Conservation (phyloP, 2,113 vertebrate genomes). For the Laterallus jamaicensis region DNA sequence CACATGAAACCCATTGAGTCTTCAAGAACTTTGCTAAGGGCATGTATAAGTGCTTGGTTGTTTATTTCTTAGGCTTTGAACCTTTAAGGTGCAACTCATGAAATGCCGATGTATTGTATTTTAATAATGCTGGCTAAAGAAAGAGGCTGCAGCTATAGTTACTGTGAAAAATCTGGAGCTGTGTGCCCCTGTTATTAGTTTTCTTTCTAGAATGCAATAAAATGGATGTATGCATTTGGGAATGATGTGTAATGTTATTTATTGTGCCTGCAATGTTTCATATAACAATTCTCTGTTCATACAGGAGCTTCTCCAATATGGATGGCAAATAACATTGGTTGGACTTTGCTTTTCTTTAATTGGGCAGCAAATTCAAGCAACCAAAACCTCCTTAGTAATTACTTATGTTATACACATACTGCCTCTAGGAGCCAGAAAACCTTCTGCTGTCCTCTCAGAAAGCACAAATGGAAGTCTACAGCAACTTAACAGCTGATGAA, state of each 20-base stretch:
- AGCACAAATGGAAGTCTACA: not conserved
- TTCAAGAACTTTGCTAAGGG: not conserved
- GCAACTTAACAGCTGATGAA: not conserved
- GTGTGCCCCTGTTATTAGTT: not conserved
- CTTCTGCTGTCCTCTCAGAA: not conserved
- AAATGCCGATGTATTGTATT: rapidly evolving
- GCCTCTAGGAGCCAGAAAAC: not conserved
- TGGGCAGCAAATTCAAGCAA: not conserved
- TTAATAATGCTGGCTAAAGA: not conserved
- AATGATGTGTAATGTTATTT: not conserved
- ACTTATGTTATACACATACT: not conserved
- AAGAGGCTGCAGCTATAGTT: not conserved
- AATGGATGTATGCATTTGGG: not conserved
- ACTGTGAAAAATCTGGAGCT: not conserved
- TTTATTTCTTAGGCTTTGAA: not conserved
- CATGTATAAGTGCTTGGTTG: rapidly evolving
- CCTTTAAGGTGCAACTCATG: not conserved
- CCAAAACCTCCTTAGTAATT: not conserved
- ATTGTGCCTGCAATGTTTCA: not conserved
- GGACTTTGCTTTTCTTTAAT: not conserved
- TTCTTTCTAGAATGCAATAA: not conserved
- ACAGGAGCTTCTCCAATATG: not conserved
- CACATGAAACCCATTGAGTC: not conserved
- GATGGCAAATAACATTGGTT: not conserved
- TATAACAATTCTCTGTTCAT: rapidly evolving